Base-by-base conservation (phyloP, 2,113 vertebrate species). In the Anhinga anhinga region DNA sequence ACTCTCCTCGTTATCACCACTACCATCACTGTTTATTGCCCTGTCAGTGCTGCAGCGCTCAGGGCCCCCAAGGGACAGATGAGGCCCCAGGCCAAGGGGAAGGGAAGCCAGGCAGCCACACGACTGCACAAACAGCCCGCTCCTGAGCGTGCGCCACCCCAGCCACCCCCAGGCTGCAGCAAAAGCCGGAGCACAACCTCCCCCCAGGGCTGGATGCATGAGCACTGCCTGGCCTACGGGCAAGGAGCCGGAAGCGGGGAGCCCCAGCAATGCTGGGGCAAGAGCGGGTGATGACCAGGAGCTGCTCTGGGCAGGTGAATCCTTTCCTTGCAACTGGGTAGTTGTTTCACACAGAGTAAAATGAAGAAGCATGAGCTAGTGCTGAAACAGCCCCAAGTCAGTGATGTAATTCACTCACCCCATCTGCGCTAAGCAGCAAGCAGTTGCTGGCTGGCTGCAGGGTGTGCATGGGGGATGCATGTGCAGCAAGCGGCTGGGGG, bases 211-310 rank as follows among this genome's bases (percentile, higher is more conserved):
- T 67, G 49, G 45, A 9, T 12, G 44, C 34, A 14, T 0, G 15
- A 47, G 65, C 55, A 11, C 38, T 32, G 61, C 55, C 42, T 13
- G 53, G 5, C 5, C 55, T 10, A 5, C 0, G 1, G 27, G 9
- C 13, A 15, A 27, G 59, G 26, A 32, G 67, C 66, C 2, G 71
- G 65, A 7, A 21, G 26, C 0, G 7, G 11, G 15, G 50, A 79
- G 40, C 20, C 15, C 26, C 36, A 7, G 61, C 30, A 9, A 7
- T 4, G n/a, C 4, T 4, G 0, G 58, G 52, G 23, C 23, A 14
- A 32, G 34, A 15, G 34, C 3, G 0, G 52, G 47, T 0, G 1
- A 22, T 26, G 58, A 36, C 25, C 0, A 0, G 36, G 58, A 45
- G 42, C 3, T 3, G 58, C 29, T 34, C 42, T 22, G 47, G 67